Evolutionary conservation across 2,888 invertebrate species (phyloP).

Genomic region (Scrobipalpa costella): DNA sequence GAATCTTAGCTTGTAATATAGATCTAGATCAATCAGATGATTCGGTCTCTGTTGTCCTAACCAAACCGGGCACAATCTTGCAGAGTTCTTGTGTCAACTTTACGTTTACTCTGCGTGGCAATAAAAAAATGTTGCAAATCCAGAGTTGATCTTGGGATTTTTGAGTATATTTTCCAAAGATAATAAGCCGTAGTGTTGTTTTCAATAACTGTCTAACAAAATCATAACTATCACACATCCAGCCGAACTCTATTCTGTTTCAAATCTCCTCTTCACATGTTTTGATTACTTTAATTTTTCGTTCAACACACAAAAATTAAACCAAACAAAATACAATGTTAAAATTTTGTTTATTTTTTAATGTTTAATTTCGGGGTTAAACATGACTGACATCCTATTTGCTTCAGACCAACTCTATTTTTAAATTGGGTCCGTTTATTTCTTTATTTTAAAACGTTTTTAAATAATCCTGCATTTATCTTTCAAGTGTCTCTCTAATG

Average conservation of each 20-base stretch:
- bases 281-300: constrained; percentile 72
- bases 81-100: too few species aligned
- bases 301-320: constrained; percentile 57
- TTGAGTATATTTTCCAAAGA: constrained; percentile 20
- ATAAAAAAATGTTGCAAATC: too few species aligned
- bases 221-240: constrained; percentile 70
- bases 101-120: too few species aligned
- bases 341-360: not conserved
- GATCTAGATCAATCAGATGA: too few species aligned
- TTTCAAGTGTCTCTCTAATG: constrained; percentile 75
- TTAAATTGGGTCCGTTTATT: not conserved
- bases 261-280: constrained; percentile 67
- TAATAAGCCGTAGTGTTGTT: constrained; percentile 69
- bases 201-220: constrained; percentile 75
- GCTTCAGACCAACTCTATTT: not conserved
- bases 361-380: not conserved
- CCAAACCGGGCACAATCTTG: too few species aligned
- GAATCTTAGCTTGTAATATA: too few species aligned
- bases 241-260: constrained; percentile 73
- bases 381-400: not conserved
- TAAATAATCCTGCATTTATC: constrained; percentile 55
- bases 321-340: constrained; percentile 40
- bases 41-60: too few species aligned
- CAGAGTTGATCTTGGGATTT: not conserved
- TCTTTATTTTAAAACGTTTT: constrained; percentile 25